phyloP scores from a whole-genome alignment of 2,888 invertebrate species.

The Leucophenga montana region DNA sequence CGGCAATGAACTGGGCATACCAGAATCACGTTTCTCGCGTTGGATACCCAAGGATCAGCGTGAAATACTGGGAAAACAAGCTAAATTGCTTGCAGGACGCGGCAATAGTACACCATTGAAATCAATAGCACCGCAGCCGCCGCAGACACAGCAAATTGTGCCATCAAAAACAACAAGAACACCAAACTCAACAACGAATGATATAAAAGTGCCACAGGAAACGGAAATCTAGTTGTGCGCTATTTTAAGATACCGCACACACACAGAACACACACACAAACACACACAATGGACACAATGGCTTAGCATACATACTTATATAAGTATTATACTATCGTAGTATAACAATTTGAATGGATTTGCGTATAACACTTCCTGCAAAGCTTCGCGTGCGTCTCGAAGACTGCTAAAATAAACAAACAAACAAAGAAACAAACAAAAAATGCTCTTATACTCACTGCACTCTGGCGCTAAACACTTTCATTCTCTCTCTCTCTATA shows the following conservation, averaged over 20 bases:
- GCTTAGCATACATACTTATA: too few relatives aligned
- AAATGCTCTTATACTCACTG: background rate
- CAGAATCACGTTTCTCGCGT: slow-evolving; percentile 70
- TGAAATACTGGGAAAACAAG: slow-evolving; percentile 71
- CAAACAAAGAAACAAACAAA: background rate
- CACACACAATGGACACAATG: background rate
- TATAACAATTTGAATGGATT: too few relatives aligned
- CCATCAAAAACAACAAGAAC: slow-evolving; percentile 30
- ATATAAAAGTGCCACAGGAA: slow-evolving; percentile 64
- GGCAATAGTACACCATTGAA: slow-evolving; percentile 36
- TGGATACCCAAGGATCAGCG: slow-evolving; percentile 73
- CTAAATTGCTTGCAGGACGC: slow-evolving; percentile 67
- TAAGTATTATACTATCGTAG: too few relatives aligned
- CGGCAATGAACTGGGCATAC: slow-evolving; percentile 70
- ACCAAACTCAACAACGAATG: slow-evolving; percentile 37
- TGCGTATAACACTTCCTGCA: too few relatives aligned
- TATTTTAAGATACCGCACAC: slow-evolving; percentile 1
- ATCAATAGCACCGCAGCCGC: slow-evolving; percentile 9
- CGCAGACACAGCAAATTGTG: slow-evolving; percentile 6
- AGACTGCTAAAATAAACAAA: slow-evolving; percentile 1
- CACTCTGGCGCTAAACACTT: background rate
- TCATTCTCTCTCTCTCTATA: background rate
- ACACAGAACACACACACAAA: background rate
- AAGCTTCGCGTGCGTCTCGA: too few relatives aligned
- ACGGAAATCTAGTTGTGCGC: slow-evolving; percentile 66